Evolutionary conservation across 2,888 invertebrate species (phyloP).

Genomic region (Hoplodrina blanda): DNA sequence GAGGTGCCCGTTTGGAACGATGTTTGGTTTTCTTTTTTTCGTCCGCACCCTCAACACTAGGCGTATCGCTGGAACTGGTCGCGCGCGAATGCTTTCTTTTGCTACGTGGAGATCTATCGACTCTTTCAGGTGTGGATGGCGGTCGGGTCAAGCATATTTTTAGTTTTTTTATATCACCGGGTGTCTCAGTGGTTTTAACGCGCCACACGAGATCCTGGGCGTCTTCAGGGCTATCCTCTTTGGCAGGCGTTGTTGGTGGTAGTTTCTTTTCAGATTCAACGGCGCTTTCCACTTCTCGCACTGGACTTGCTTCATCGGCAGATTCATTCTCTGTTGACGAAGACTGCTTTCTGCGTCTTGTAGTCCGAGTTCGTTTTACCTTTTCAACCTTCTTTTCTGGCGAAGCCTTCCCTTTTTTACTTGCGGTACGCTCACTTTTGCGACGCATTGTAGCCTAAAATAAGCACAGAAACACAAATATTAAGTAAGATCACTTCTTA

Average conservation of each 20-base stretch:
- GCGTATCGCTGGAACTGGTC: constrained; percentile 87
- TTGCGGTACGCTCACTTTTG: constrained; percentile 93
- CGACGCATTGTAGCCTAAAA: constrained; percentile 92
- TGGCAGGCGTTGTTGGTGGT: constrained; percentile 75
- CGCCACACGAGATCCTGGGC: constrained; percentile 88
- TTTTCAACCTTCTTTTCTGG: constrained; percentile 92
- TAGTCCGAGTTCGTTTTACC: constrained; percentile 88
- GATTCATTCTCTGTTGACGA: constrained; percentile 90
- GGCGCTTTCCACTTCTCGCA: constrained; percentile 69
- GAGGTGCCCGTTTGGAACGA: constrained; percentile 78
- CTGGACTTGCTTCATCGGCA: constrained; percentile 79
- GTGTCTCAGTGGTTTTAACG: constrained; percentile 86
- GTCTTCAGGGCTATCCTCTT: constrained; percentile 82
- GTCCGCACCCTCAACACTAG: constrained; percentile 84
- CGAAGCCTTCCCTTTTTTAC: constrained; percentile 92
- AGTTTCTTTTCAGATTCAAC: constrained; percentile 74
- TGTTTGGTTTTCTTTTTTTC: constrained; percentile 86
- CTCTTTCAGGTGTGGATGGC: constrained; percentile 88
- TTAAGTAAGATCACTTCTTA: background rate
- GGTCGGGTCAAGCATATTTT: constrained; percentile 92
- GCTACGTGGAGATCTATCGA: constrained; percentile 87
- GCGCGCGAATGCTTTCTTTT: constrained; percentile 88
- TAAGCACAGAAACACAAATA: constrained; percentile 29
- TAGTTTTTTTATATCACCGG: constrained; percentile 91
- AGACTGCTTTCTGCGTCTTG: constrained; percentile 90